Evolutionary conservation across 2,113 vertebrate species (phyloP), one percentile per base, ranked within the genome.

Genomic region (Morone chrysops): DNA sequence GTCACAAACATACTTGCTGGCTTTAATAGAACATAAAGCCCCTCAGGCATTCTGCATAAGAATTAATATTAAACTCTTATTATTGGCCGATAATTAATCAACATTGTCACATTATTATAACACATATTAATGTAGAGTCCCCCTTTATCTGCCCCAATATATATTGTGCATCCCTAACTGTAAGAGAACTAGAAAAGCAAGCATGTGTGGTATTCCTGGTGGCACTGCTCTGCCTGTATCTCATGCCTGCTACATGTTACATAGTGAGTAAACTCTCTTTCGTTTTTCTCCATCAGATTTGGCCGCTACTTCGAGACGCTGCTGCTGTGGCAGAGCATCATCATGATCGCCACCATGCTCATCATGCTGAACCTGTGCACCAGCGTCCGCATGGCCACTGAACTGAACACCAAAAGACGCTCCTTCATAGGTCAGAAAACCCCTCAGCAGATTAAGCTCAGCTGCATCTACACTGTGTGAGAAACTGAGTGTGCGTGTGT

Each of bases 281-380:
- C 4, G 16, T 67, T 43, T 87, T 43, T 47, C 4, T 40, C 9
- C 57, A 53, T 6, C 82, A 99, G 98, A 94, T 98, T 98, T 43
- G 98, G 98, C 48, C 96, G 94, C 81, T 97, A 86, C 87, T 99
- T 99, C 61, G 98, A 99, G 90, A 96, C 96, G 0, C 96, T 97
- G 1, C 95, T 99, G 40, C 83, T 99, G 70, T 98, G 97, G 97
- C 98, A 99, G 91, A 99, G 98, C 91, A 94, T 98, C 74, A 96
- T 99, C 89, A 99, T 99, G 98, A 99, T 98, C 79, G 82, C 93
- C 62, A 97, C 98, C 61, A 99, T 99, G 98, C 92, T 99, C 61
- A 91, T 97, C 89, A 99, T 99, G 98, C 94, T 99, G 89, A 96
- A 96, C 83, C 94, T 99, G 68, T 99, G 98, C 95, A 99, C 97